Base-by-base conservation (phyloP, 2,888 invertebrate species). In the Drosophila silvestris region DNA sequence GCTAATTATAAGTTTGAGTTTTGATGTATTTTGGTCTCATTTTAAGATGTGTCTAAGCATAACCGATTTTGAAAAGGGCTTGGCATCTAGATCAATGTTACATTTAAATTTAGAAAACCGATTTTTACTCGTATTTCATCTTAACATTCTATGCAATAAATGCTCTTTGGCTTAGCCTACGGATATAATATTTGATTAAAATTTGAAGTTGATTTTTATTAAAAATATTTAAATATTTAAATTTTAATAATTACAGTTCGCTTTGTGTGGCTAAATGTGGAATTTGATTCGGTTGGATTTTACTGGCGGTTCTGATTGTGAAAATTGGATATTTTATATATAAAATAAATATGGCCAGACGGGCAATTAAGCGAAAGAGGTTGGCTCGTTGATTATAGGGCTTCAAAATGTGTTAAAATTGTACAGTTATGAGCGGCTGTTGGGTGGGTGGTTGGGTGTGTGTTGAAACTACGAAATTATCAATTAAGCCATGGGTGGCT, bases 401-500 rank as follows among this genome's bases (percentile, higher is more conserved):
- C 54, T 72, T 51, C 30, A 47, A 61, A 64, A 44, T 62, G 64
- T 39, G 56, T 37, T 19, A 41, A 59, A 53, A 67, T 65, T 60
- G 51, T 10, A 22, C 12, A 12, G 51, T 41, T 59, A 28, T 71
- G 16, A 47, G 19, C 12, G 30, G 30, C 22, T 9, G 16, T 9
- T 32, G 39, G 33, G 53, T 39, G 47, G 16, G 32, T 32, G 54
- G 14, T 16, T 16, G 54, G 7, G 35, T 62, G 63, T 51, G 44
- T 79, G 68, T 70, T 78, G 73, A 73, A 88, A 79, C 88, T 88
- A 74, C 66, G 75, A 85, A 89, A 82, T 82, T 82, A 88, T 77
- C 90, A 89, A 85, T 85, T 85, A 90, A 77, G 83, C 88, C 71
- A 69, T 64, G 73, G 85, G 81, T 76, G 79, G 79, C 90, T 85